phyloP scores from a whole-genome alignment of 2,113 vertebrate genomes.

The Rhinolophus ferrumequinum region DNA sequence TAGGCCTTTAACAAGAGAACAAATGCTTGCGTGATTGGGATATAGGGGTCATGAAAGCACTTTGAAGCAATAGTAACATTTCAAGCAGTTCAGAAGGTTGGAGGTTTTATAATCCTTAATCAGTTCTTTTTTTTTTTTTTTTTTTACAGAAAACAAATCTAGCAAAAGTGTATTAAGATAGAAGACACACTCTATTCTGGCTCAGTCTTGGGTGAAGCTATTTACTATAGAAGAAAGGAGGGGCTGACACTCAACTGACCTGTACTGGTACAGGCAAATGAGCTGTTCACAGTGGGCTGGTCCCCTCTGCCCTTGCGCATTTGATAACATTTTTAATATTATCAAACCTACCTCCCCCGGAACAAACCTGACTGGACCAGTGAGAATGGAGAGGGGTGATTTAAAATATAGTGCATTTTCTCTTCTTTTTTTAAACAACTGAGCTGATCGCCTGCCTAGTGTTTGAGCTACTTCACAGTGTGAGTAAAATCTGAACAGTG shows the following conservation, averaged over 20 bases:
- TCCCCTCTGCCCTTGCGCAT: background rate
- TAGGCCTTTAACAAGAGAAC: constrained; percentile 55
- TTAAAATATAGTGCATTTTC: background rate
- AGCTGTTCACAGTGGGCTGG: background rate
- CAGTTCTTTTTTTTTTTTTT: background rate
- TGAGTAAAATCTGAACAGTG: background rate
- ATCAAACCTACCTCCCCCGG: too few species aligned
- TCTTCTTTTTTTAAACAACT: background rate
- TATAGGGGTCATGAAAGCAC: constrained; percentile 36
- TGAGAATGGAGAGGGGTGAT: background rate
- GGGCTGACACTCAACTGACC: background rate
- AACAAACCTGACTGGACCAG: background rate
- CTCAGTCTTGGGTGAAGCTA: background rate
- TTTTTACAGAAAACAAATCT: constrained; percentile 38
- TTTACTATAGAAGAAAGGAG: constrained; percentile 21
- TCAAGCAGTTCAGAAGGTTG: constrained; percentile 56
- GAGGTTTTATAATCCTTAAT: constrained; percentile 53
- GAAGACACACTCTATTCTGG: background rate
- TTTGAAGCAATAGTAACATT: constrained; percentile 48
- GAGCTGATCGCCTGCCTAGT: background rate
- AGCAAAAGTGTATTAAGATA: constrained; percentile 33
- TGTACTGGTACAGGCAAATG: background rate
- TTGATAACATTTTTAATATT: background rate
- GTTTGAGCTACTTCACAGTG: background rate
- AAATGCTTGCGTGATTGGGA: constrained; percentile 34